Conservation (phyloP, 2,113 vertebrate species). For the Morone chrysops region DNA sequence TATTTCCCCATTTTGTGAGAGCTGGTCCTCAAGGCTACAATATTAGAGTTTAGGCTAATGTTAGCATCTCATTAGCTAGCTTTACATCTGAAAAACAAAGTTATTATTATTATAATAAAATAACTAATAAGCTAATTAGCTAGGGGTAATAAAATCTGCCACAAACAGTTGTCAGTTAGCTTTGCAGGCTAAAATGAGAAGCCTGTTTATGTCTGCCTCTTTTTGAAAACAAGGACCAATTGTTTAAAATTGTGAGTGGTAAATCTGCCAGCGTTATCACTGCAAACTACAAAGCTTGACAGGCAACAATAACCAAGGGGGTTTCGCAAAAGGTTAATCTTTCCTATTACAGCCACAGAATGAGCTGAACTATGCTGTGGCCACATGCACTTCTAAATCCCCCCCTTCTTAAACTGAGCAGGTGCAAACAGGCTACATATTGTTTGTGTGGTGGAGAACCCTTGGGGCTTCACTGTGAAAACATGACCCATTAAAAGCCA, state of each 20-base stretch:
- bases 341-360: not conserved
- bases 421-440: not conserved
- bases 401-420: not conserved
- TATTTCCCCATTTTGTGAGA: too few relatives aligned
- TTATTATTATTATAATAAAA: too few relatives aligned
- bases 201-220: not conserved
- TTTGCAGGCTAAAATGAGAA: not conserved
- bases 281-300: not conserved
- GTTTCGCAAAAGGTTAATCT: too few relatives aligned
- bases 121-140: too few relatives aligned
- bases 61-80: not conserved
- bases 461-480: conserved; percentile 1
- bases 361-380: not conserved
- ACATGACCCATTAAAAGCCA: conserved; percentile 7
- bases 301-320: too few relatives aligned
- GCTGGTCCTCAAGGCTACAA: not conserved
- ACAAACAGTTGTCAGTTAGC: too few relatives aligned
- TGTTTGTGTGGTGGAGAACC: not conserved
- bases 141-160: too few relatives aligned
- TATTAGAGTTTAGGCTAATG: not conserved
- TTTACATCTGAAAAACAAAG: too few relatives aligned
- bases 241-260: not conserved
- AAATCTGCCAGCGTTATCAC: not conserved
- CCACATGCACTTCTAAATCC: not conserved
- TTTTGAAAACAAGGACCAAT: not conserved